Evolutionary conservation across 1,140 invertebrate species (phyloP).

Genomic region (Hesperophylax magnus): DNA sequence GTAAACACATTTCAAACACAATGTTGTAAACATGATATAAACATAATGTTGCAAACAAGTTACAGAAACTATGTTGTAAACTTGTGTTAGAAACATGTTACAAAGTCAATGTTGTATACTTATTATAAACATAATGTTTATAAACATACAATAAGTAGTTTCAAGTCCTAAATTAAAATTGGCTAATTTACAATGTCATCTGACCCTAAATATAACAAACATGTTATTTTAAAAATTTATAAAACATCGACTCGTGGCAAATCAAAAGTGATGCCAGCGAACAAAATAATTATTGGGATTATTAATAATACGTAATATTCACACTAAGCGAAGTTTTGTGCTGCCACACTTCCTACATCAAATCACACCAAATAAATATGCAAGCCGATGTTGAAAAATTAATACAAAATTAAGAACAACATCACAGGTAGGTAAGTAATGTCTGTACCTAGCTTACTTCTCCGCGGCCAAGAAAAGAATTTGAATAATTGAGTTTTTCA

Average conservation of each 20-base stretch:
- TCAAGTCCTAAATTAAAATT: slow-evolving; percentile 23
- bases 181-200: slow-evolving; percentile 14
- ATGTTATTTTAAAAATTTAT: too few relatives aligned
- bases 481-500: slow-evolving; percentile 2
- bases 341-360: not conserved
- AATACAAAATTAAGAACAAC: slow-evolving; percentile 27
- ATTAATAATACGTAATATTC: not conserved
- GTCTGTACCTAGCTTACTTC: slow-evolving; percentile 15
- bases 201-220: not conserved
- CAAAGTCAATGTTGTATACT: too few relatives aligned
- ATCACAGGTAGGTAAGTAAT: slow-evolving; percentile 34
- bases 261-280: too few relatives aligned
- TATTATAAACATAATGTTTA: not conserved
- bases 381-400: not conserved
- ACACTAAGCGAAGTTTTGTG: not conserved
- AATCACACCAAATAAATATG: slow-evolving; percentile 28
- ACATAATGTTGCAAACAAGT: too few relatives aligned
- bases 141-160: slow-evolving; percentile 15
- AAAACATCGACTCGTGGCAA: too few relatives aligned
- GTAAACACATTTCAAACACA: too few relatives aligned
- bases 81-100: too few relatives aligned
- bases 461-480: not conserved
- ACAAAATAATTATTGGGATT: not conserved
- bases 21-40: too few relatives aligned
- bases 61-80: not conserved